Evolutionary conservation across 2,113 vertebrate genomes (phyloP).

Genomic region (Semnopithecus entellus): DNA sequence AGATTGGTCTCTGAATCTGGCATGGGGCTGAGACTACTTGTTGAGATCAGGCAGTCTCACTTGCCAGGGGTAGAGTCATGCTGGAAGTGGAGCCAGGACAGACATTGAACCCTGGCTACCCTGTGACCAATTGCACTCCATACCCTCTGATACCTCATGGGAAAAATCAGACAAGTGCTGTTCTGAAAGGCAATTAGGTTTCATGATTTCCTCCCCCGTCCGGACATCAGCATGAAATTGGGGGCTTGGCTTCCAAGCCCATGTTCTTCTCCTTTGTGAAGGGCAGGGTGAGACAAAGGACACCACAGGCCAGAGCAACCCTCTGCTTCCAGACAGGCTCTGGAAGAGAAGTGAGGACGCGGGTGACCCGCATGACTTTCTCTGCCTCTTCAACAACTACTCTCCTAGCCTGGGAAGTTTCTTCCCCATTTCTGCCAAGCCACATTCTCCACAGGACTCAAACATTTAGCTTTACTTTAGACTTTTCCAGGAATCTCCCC

Average conservation of each 20-base stretch:
- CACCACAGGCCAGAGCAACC: background rate
- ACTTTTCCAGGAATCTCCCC: constrained; percentile 52
- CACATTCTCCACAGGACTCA: constrained; percentile 28
- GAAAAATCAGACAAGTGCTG: constrained; percentile 60
- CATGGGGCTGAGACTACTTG: constrained; percentile 55
- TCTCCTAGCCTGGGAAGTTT: background rate
- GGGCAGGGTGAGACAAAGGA: constrained; percentile 49
- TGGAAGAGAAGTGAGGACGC: background rate
- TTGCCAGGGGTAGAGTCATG: constrained; percentile 65
- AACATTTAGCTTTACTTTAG: constrained; percentile 14
- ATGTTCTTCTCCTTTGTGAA: background rate
- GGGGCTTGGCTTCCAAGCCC: constrained; percentile 43
- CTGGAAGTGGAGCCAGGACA: constrained; percentile 9
- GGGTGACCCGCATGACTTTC: background rate
- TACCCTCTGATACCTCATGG: constrained; percentile 61
- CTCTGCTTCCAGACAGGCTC: background rate
- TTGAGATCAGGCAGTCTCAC: constrained; percentile 67
- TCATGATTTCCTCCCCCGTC: constrained; percentile 48
- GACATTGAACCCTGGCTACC: constrained; percentile 50
- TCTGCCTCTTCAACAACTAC: background rate
- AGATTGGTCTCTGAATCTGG: constrained; percentile 58
- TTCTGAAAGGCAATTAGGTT: constrained; percentile 70
- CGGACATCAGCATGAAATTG: constrained; percentile 63
- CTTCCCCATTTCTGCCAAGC: constrained; percentile 21
- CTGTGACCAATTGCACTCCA: constrained; percentile 67